Evolutionary conservation across 2,113 vertebrate genomes (phyloP).

Genomic region (Eubucco bourcierii): DNA sequence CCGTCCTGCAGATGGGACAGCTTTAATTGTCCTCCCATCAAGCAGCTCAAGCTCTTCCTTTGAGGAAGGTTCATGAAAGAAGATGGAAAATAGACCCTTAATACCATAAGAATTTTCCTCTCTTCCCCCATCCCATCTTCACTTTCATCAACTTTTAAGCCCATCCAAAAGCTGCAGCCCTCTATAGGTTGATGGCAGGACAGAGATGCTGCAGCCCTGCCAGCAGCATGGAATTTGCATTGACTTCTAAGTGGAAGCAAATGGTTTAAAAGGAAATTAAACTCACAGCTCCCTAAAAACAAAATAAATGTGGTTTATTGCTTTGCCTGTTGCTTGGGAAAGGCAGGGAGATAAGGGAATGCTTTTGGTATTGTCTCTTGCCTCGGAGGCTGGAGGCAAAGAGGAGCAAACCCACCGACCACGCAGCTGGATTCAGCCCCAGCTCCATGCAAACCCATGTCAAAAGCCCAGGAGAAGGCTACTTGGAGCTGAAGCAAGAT

Average conservation of each 20-base stretch:
- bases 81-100: conserved; percentile 29
- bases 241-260: conserved; percentile 74
- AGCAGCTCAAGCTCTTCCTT: background rate
- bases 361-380: conserved; percentile 39
- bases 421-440: background rate
- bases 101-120: conserved; percentile 41
- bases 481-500: background rate
- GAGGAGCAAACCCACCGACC: background rate
- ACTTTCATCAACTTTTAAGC: conserved; percentile 20
- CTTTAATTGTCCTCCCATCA: background rate
- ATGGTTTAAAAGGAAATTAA: conserved; percentile 76
- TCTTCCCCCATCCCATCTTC: background rate
- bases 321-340: conserved; percentile 5
- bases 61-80: background rate
- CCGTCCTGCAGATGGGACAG: background rate
- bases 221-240: conserved; percentile 58
- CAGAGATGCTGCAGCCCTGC: conserved; percentile 31
- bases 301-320: conserved; percentile 35
- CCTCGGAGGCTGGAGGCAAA: background rate
- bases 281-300: conserved; percentile 63
- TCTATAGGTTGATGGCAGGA: conserved; percentile 8
- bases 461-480: background rate
- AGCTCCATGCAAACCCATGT: background rate
- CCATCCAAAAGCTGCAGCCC: background rate
- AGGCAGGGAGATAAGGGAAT: conserved; percentile 55